Evolutionary conservation across 2,113 vertebrate genomes (phyloP).

Genomic region (Paradoxurus hermaphroditus): DNA sequence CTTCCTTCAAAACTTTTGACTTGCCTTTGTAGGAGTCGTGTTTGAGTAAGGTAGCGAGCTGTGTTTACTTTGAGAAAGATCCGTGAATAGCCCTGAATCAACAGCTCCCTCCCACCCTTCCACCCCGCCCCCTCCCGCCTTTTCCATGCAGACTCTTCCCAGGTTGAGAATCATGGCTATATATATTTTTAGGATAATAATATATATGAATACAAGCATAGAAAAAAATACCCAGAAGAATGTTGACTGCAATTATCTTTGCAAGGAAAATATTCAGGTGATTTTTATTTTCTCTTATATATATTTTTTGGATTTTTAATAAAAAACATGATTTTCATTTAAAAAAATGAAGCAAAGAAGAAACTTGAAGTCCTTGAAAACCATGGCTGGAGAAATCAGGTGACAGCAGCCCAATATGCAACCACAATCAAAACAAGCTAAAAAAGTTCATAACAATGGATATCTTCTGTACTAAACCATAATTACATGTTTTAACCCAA

Average conservation of each 20-base stretch:
- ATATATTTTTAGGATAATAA: not conserved
- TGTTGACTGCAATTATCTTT: not conserved
- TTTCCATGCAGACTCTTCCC: not conserved
- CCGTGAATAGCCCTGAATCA: not conserved
- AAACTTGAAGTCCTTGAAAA: slow-evolving; percentile 20
- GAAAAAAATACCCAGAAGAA: not conserved
- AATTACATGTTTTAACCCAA: slow-evolving; percentile 31
- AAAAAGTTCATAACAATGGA: not conserved
- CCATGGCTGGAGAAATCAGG: slow-evolving; percentile 21
- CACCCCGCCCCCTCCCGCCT: not conserved
- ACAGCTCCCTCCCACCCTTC: too few relatives aligned
- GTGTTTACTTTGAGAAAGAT: not conserved
- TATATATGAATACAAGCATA: not conserved
- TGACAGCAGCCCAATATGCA: not conserved
- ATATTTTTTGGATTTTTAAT: not conserved
- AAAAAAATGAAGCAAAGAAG: not conserved
- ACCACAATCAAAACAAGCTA: slow-evolving; percentile 29
- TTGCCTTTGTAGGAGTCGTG: not conserved
- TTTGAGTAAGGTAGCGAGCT: not conserved
- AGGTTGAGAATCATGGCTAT: not conserved
- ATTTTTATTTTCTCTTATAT: not conserved
- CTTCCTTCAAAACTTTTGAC: not conserved
- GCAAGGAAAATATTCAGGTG: not conserved
- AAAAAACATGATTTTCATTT: not conserved
- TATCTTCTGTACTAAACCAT: slow-evolving; percentile 4